Base-by-base conservation (phyloP, 1,140 invertebrate genomes). In the Elymnias hypermnestra region DNA sequence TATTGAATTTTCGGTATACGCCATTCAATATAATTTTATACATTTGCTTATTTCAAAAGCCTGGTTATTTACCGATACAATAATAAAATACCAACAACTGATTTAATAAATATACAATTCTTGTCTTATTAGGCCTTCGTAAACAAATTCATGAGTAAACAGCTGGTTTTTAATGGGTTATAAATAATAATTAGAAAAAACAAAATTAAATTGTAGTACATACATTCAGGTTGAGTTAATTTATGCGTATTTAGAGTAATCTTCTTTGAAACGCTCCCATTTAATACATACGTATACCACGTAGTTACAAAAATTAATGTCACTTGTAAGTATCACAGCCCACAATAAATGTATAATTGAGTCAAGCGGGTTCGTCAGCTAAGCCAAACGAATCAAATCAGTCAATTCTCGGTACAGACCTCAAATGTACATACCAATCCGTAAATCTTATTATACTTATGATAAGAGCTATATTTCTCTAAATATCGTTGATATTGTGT, bases 321-420 rank as follows among this genome's bases (percentile, higher is more conserved):
- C 12, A 19, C 28, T 48, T 28, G 47, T 29, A n/a, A 49, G 54
- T 68, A 68, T 68, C 58, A 57, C 25, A 53, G 51, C 43, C 53
- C 42, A 57, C 41, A 63, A 51, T 53, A 56, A 54, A 45, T 33
- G 33, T 51, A 57, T 75, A 78, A 78, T 78, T 78, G 74, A 78
- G 61, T 62, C 46, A 56, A 65, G 53, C 54, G 49, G 41, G 53
- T 54, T 46, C 58, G 50, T 62, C 57, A 44, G 60, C 62, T 60
- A 56, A 68, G 55, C 57, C 57, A 63, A 61, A 65, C 55, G 55
- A 37, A 68, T 63, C 55, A 49, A 38, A 63, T 59, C 55, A 47
- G 46, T 40, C 57, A 49, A 57, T 63, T 65, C 69, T 58, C 49
- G 14, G 40, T 51, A 33, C 23, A 38, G 25, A 40, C 38, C 38